A percentile compares a stretch with the other conserved stretches of the same genome.
phyloP scores from a whole-genome alignment of 2,113 vertebrate species.

The Lasiurus cinereus region DNA sequence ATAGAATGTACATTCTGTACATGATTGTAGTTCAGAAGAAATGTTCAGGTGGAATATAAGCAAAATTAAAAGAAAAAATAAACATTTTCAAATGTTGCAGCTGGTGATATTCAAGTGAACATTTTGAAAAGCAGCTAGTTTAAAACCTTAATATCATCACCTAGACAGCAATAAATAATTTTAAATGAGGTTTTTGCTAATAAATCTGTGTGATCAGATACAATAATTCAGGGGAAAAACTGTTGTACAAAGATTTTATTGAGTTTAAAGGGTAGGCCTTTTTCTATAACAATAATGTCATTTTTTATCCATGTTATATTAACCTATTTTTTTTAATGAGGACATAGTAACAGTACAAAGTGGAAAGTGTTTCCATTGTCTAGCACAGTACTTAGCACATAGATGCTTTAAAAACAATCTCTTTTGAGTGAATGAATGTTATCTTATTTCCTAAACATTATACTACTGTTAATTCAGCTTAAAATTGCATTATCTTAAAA shows the following conservation, averaged over 20 bases:
- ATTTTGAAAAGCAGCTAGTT: conserved; percentile 29
- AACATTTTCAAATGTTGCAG: not conserved
- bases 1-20: not conserved
- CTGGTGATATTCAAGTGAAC: not conserved
- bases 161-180: not conserved
- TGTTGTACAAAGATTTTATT: not conserved
- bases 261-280: not conserved
- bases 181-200: not conserved
- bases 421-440: not conserved
- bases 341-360: not conserved
- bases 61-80: not conserved
- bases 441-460: not conserved
- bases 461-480: not conserved
- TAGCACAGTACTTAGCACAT: not conserved
- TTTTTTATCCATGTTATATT: not conserved
- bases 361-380: not conserved
- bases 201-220: not conserved
- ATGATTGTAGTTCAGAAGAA: not conserved
- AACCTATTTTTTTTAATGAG: not conserved
- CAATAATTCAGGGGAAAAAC: not conserved
- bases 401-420: not conserved
- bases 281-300: not conserved
- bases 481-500: not conserved
- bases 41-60: not conserved
- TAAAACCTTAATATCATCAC: not conserved